Percentiles rank a stretch among this genome's conserved stretches.
Conservation (phyloP, 2,113 vertebrate species). For the Mirounga angustirostris region DNA sequence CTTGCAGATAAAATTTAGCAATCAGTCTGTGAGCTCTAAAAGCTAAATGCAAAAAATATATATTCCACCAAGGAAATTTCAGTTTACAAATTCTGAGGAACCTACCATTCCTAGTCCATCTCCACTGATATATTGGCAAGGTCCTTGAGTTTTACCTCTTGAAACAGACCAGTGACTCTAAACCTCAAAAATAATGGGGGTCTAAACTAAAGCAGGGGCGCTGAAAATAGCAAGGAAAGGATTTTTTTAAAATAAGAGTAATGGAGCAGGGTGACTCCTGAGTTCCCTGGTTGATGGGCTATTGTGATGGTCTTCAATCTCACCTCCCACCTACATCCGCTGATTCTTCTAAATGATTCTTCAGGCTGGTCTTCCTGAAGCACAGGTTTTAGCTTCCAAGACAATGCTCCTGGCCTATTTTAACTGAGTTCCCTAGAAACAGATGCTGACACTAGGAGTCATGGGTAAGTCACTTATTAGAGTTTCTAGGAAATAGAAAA, state of each 20-base stretch:
- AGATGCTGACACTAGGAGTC: background rate
- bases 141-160: background rate
- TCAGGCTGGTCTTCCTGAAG: background rate
- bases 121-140: background rate
- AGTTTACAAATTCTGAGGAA: background rate
- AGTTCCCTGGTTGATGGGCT: background rate
- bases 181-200: background rate
- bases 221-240: background rate
- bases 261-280: background rate
- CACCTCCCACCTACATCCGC: background rate
- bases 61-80: background rate
- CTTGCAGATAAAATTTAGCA: slow-evolving; percentile 29
- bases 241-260: slow-evolving; percentile 8
- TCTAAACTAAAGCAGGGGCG: background rate
- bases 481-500: background rate
- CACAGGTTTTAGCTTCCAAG: background rate
- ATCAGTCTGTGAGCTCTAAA: background rate
- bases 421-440: background rate
- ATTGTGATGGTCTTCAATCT: slow-evolving; percentile 7
- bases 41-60: background rate
- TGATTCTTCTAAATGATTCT: background rate
- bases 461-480: background rate
- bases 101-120: background rate
- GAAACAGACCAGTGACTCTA: background rate
- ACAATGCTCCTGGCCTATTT: background rate